Evolutionary conservation across 2,888 invertebrate species (phyloP), one percentile per base, ranked within the genome.

Genomic region (Pemphredon lugubris): DNA sequence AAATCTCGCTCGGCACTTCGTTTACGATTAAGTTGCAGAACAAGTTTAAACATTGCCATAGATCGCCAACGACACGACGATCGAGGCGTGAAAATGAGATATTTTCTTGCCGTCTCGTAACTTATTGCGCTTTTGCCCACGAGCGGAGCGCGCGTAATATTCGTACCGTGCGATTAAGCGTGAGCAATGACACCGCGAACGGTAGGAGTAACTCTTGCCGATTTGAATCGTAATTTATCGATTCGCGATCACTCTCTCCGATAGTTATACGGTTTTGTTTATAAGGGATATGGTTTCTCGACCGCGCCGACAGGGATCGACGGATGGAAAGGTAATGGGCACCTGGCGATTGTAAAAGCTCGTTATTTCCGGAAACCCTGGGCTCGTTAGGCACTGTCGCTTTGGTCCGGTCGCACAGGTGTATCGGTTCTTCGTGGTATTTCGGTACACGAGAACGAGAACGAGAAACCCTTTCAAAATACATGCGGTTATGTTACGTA

Each of bases 361-460:
- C 70, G 75, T 77, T 77, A 77, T 75, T 77, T 77, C 75, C 69
- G 66, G 66, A 77, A 77, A 77, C 50, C 73, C 45, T 39, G 45
- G 40, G 66, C 54, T 72, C 65, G 72, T 76, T 75, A 72, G 57
- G 37, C 53, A n/a, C 58, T 60, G 65, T 70, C 70, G 57, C 70
- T 21, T 47, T 34, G 60, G 26, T 14, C 70, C 1, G 32, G 16
- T 39, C 51, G 21, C 58, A 77, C 76, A 77, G 76, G 72, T 77
- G 76, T 75, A 61, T 64, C 74, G 55, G 6, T 42, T 32, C 47
- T 32, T 63, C 34, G 51, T 23, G n/a, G 26, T 61, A 53, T 53
- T 58, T 51, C 50, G 37, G 32, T 20, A 9, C 3, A 2, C 42
- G 26, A 44, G 18, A n/a, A 30, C 7, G 34, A 34, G 44, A 30